Conservation (phyloP, 1,140 invertebrate species). For the Solen grandis region DNA sequence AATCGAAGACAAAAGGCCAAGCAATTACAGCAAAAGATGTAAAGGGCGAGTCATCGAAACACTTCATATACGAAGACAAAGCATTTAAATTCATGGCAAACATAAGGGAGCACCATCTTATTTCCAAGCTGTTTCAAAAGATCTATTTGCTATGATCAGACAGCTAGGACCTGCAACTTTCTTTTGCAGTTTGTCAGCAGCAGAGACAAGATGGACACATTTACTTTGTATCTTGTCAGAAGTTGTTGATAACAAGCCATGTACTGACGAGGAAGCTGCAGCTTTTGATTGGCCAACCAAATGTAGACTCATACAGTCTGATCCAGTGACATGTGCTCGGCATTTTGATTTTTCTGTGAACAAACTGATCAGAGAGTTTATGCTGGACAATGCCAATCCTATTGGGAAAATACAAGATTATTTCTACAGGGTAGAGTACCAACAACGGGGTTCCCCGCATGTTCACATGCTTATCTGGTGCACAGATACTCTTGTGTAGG, state of each 20-base stretch:
- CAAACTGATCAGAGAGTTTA: constrained; percentile 13
- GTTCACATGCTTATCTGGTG: background rate
- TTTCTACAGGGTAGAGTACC: constrained; percentile 22
- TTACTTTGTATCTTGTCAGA: constrained; percentile 52
- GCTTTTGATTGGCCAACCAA: background rate
- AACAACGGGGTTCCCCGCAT: constrained; percentile 9
- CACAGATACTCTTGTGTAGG: background rate
- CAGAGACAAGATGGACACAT: constrained; percentile 32
- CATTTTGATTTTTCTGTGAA: constrained; percentile 20
- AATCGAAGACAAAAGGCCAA: constrained; percentile 54
- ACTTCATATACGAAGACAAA: constrained; percentile 58
- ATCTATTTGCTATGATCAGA: constrained; percentile 26
- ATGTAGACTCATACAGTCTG: background rate
- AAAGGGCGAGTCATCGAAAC: constrained; percentile 24
- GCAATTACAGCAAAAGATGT: constrained; percentile 56
- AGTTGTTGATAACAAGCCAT: constrained; percentile 43
- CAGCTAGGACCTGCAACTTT: constrained; percentile 15
- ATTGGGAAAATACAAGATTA: background rate
- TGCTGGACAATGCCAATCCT: constrained; percentile 11
- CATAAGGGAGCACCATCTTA: constrained; percentile 49
- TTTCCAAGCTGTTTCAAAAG: background rate
- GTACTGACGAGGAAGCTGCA: background rate
- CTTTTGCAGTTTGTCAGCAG: constrained; percentile 19
- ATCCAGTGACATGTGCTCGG: constrained; percentile 9
- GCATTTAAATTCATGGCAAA: constrained; percentile 57